Conservation (phyloP, 2,113 vertebrate genomes). For the Meriones unguiculatus region DNA sequence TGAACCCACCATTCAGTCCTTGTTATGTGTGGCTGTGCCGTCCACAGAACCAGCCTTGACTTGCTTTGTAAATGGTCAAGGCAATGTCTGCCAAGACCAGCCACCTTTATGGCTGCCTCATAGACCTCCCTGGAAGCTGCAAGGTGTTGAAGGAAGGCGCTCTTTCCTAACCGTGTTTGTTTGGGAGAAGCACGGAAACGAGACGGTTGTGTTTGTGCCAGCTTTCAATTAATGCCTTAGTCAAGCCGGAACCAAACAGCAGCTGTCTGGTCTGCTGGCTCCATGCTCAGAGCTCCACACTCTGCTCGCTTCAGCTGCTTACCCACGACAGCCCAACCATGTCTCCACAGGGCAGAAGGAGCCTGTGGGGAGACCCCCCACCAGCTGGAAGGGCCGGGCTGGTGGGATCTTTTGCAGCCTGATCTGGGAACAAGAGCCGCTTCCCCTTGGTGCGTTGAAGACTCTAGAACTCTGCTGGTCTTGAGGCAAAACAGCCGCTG, state of each 20-base stretch:
- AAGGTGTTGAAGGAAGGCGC: background rate
- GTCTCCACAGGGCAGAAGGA: background rate
- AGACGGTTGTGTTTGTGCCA: background rate
- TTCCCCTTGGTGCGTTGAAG: background rate
- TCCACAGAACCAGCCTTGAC: no score
- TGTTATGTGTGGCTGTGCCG: background rate
- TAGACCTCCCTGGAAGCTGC: background rate
- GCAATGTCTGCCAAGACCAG: background rate
- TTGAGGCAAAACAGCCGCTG: background rate
- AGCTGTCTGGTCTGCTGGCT: background rate
- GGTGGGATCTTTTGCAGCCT: background rate
- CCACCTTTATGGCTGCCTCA: background rate
- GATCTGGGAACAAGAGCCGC: background rate
- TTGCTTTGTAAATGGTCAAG: background rate
- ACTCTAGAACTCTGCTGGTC: background rate
- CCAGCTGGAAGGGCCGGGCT: background rate
- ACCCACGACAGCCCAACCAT: background rate
- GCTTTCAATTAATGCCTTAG: conserved; percentile 8
- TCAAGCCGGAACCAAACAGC: background rate
- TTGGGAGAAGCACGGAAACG: background rate
- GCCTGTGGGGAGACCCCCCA: background rate
- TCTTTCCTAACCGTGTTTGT: conserved; percentile 3
- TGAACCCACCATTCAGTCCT: background rate
- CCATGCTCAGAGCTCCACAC: background rate
- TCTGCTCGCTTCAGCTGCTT: background rate